phyloP scores from a whole-genome alignment of 2,888 invertebrate species.

The Campaea margaritaria region DNA sequence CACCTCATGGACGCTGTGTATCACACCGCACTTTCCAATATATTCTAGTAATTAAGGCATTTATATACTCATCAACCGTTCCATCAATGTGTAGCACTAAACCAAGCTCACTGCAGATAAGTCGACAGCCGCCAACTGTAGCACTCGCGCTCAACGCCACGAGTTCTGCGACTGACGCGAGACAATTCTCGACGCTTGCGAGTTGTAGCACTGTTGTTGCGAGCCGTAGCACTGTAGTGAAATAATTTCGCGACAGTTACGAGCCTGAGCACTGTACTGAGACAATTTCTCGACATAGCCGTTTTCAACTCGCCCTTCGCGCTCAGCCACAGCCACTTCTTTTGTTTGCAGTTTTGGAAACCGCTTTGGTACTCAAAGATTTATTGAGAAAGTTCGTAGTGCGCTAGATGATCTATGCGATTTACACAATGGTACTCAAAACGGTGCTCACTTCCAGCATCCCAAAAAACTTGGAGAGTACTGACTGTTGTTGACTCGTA shows the following conservation, averaged over 20 bases:
- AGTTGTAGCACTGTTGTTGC: conserved; percentile 11
- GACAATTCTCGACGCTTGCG: conserved; percentile 39
- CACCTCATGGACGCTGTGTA: too few species aligned
- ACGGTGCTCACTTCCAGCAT: background rate
- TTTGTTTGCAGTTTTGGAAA: conserved; percentile 35
- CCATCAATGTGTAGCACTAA: conserved; percentile 43
- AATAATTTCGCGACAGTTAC: conserved; percentile 13
- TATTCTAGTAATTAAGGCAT: too few species aligned
- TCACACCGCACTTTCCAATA: too few species aligned
- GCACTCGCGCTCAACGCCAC: conserved; percentile 51
- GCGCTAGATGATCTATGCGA: conserved; percentile 21
- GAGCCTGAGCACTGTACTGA: conserved; percentile 8
- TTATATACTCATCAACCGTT: background rate
- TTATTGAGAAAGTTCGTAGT: conserved; percentile 35
- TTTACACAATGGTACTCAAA: background rate
- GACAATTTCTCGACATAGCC: conserved; percentile 13
- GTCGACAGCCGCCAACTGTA: conserved; percentile 48
- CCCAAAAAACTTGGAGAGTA: background rate
- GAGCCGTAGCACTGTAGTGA: conserved; percentile 7
- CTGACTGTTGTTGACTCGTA: background rate
- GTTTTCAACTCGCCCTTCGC: conserved; percentile 27
- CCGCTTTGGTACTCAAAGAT: conserved; percentile 30
- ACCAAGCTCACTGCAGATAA: conserved; percentile 47
- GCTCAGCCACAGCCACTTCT: conserved; percentile 38
- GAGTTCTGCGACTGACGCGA: conserved; percentile 50